These are phyloP conservation scores for Chanos chanos DNA, from an alignment of 2,797 vertebrate species.

Conservation along the genomic window DNA sequence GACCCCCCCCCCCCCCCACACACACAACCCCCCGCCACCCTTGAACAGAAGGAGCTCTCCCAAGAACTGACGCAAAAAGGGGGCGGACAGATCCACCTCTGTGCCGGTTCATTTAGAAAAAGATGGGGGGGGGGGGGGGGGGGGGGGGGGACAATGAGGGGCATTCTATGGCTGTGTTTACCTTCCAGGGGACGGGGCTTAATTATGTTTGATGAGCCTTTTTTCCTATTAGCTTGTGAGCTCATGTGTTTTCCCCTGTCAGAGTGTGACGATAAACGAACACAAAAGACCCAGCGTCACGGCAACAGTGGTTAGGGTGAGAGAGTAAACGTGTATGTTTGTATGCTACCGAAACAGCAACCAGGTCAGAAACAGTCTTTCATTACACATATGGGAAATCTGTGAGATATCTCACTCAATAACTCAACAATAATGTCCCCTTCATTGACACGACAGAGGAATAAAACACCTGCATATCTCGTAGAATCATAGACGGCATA, in stretches of 20 bases:
- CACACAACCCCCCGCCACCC: constrained; percentile 2
- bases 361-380: too few relatives aligned
- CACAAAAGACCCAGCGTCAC: constrained; percentile 34
- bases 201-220: constrained; percentile 35
- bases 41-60: constrained; percentile 2
- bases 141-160: constrained; percentile 25
- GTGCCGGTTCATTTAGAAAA: constrained; percentile 26
- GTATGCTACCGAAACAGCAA: too few relatives aligned
- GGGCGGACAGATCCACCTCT: constrained; percentile 27
- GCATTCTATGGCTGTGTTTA: constrained; percentile 29
- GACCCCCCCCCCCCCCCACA: constrained; percentile 30
- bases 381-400: too few relatives aligned
- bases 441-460: too few relatives aligned
- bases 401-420: too few relatives aligned
- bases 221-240: constrained; percentile 72
- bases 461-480: too few relatives aligned
- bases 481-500: too few relatives aligned
- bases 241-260: constrained; percentile 56
- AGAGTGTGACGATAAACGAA: constrained; percentile 64
- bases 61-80: constrained; percentile 39
- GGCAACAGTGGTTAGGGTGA: constrained; percentile 27
- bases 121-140: constrained; percentile 14
- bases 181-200: constrained; percentile 19
- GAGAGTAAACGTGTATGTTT: too few relatives aligned
- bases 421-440: too few relatives aligned